Evolutionary conservation across 2,113 vertebrate species (phyloP), one percentile per base, ranked within the genome.

Genomic region (Bettongia penicillata): DNA sequence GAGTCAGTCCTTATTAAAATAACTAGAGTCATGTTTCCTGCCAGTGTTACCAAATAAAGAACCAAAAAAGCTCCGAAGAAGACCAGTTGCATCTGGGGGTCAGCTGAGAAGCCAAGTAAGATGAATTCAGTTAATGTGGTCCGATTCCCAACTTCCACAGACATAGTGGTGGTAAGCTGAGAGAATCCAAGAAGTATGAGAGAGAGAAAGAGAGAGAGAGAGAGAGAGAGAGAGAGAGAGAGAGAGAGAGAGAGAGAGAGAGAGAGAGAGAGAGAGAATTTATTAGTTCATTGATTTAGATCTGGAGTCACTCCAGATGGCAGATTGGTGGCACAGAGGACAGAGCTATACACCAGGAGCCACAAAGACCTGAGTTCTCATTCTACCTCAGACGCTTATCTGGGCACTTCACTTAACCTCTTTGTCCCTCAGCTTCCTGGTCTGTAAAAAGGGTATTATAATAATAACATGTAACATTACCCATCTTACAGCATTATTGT

Each of bases 11-110:
- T 0, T n/a, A 98, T 98, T 93, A 97, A 90, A 8, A 77, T 10
- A 2, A 98, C 94, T 25, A 98, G 51, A 10, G 93, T 96, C 53
- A 98, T 61, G 84, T 97, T 98, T 0, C 98, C 97, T 0, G 53
- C 37, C 0, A 97, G 89, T 1, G 93, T 97, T 4, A 89, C 24
- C 53, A 97, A 3, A 8, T 98, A 97, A 49, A 95, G 43, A 0
- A 6, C 53, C 43, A 96, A 68, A 96, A 98, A 98, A 52, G 97
- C 7, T 92, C 23, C 37, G 94, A 97, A 97, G 0, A 97, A 91
- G 43, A 95, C 77, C 3, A 90, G 0, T 61, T 98, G 97, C 92
- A 96, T 93, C 25, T 1, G n/a, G 0, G 89, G 94, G 2, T 98
- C 31, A 25, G 77, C 92, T 47, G 97, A 98, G 55, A 95, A 94